Evolutionary conservation across 2,888 invertebrate species (phyloP), one percentile per base, ranked within the genome.

Genomic region (Patella caerulea): DNA sequence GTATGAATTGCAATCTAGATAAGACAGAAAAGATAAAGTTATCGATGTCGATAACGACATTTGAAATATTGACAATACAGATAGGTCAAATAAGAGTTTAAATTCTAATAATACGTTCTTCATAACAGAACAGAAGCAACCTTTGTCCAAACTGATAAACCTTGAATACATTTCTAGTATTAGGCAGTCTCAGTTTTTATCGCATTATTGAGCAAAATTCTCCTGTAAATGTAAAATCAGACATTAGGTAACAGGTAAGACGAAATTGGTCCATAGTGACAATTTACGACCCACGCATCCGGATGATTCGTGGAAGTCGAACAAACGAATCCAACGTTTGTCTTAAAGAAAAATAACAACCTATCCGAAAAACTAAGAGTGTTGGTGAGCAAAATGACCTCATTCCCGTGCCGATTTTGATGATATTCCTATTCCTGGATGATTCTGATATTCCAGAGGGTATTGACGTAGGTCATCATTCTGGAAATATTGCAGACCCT

Each of bases 151-250:
- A 65, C 12, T 65, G 11, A 11, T 65, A 3, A 65, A 11, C 11
- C 24, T 65, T 19, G 24, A n/a, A 19, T 19, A 65, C 2, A 65
- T 65, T 2, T 19, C 19, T 65, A n/a, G 7, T n/a, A 19, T n/a
- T 59, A 59, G 59, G 12, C 17, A 19, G 19, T n/a, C 19, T 29
- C 29, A 29, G 29, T 4, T 82, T 77, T 71, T 82, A 76, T 73
- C 71, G 80, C 52, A 79, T 82, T 14, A 76, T 80, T 45, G 79
- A 83, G 70, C 76, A 81, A 71, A 80, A 14, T 14, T 24, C 72
- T 12, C 81, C 80, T n/a, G 73, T 78, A 15, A 76, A 29, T 17
- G 74, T 73, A 77, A 70, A 34, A 73, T 77, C 24, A 70, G 71
- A 34, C 70, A 71, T 45, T 74, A 77, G 45, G n/a, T 73, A 2